Evolutionary conservation across 2,797 vertebrate genomes (phyloP).

Genomic region (Ciconia nigra): DNA sequence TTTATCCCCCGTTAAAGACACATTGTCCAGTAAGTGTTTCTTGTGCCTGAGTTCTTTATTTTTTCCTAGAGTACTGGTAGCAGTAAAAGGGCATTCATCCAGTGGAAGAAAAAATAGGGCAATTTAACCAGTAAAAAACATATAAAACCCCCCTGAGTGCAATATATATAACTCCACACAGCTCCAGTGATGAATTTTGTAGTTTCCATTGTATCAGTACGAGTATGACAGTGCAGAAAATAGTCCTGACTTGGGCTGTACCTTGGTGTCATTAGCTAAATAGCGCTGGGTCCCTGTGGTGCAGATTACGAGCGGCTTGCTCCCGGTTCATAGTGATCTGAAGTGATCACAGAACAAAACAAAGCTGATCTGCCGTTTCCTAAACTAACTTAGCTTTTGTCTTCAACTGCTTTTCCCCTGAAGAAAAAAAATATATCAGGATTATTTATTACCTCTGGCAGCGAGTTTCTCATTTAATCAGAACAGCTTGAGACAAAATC

Average conservation of each 20-base stretch:
- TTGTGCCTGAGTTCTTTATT: neutral
- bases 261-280: neutral
- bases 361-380: neutral
- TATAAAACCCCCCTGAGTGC: neutral
- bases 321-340: rapidly evolving
- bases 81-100: neutral
- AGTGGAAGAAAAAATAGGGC: neutral
- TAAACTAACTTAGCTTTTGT: neutral
- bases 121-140: neutral
- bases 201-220: neutral
- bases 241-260: neutral
- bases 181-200: neutral
- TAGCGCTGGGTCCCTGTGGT: neutral
- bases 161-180: neutral
- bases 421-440: neutral
- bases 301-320: neutral
- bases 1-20: neutral
- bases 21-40: neutral
- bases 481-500: neutral
- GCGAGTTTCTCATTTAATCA: neutral
- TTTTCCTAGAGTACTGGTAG: neutral
- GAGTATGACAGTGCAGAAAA: neutral
- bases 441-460: neutral
- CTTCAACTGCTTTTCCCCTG: neutral
- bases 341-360: neutral